Base-by-base conservation (phyloP, 2,888 invertebrate species). In the Aspidiotus destructor region DNA sequence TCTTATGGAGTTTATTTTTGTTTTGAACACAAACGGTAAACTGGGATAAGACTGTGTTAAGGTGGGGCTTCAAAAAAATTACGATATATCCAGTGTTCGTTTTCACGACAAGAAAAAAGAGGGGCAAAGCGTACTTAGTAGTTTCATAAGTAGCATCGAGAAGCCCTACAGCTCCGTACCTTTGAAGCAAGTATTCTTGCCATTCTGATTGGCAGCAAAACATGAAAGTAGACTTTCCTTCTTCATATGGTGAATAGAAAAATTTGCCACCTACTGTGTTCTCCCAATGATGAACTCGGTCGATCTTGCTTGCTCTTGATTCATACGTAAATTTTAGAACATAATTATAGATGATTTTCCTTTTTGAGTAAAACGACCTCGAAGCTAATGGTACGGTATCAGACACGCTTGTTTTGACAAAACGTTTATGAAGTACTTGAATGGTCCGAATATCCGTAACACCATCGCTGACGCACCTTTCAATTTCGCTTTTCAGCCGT, bases 91-190 rank as follows among this genome's bases (percentile, higher is more conserved):
- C 40, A 6, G 28, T 41, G 40, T 63, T 63, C 54, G 63, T 52
- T 54, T 54, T 53, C 1, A 63, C 63, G 13, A 63, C 41, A 11
- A 63, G 2, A 15, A 1, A 6, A 8, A 63, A 52, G 3, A 63
- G 3, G 6, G 63, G 63, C 6, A 63, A 53, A 40, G 63, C 10
- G 28, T 63, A 63, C 28, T 63, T 63, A 1, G 54, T 40, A 1
- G 63, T 53, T 52, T 63, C 53, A 40, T 53, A 53, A 5, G 63
- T 63, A 17, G 63, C 17, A n/a, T 63, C 63, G 1, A 63, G 6
- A 2, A 63, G 15, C 15, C 9, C 54, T 54, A 53, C n/a, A 1
- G 2, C 28, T 7, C 63, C 63, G 9, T 63, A 63, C 2, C 40
- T 2, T 8, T 40, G 2, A 6, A 63, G 53, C 6, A 63, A 13